phyloP scores from a whole-genome alignment of 2,888 invertebrate genomes.

The Rosalia funebris region DNA sequence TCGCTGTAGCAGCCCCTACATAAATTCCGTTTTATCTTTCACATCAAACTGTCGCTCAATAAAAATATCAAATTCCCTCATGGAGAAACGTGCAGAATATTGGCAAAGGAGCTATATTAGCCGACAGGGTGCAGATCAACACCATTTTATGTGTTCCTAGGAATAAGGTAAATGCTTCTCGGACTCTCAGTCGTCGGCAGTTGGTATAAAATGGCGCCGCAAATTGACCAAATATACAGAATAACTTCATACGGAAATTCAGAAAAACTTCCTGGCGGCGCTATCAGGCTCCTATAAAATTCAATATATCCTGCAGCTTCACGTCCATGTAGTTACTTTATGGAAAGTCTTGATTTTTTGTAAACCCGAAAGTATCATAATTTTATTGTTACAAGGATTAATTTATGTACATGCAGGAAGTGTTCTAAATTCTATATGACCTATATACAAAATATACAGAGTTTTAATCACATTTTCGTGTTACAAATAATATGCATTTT shows the following conservation, averaged over 20 bases:
- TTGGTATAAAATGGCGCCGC: conserved; percentile 15
- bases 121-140: conserved; percentile 16
- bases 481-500: too few species aligned
- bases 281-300: conserved; percentile 6
- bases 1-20: too few species aligned
- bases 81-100: conserved; percentile 17
- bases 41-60: conserved; percentile 9
- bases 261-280: neutral
- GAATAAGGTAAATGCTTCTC: conserved; percentile 11
- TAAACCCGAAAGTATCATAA: too few species aligned
- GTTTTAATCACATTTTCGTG: too few species aligned
- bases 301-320: neutral
- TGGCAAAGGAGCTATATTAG: conserved; percentile 18
- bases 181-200: conserved; percentile 16
- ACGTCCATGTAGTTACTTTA: too few species aligned
- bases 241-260: conserved; percentile 17
- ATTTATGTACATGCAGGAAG: too few species aligned
- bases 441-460: too few species aligned
- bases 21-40: conserved; percentile 6
- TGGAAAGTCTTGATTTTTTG: too few species aligned
- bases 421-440: too few species aligned
- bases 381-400: too few species aligned
- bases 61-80: conserved; percentile 16
- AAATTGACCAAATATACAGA: conserved; percentile 20
- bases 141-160: conserved; percentile 15